Evolutionary conservation across 2,888 invertebrate species (phyloP).

Genomic region (Drosophila rellima): DNA sequence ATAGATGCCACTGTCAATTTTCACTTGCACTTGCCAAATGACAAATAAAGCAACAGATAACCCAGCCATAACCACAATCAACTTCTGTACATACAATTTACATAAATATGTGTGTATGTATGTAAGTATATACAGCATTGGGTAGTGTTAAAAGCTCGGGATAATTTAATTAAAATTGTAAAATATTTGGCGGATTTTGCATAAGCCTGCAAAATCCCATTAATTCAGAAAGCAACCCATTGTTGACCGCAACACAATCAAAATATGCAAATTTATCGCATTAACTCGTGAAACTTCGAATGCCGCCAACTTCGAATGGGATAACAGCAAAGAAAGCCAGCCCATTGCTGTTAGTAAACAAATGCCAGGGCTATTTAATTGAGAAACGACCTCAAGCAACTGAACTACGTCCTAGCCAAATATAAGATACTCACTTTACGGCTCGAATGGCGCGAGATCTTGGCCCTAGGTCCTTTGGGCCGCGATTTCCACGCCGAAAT

Average conservation of each 20-base stretch:
- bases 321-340: slow-evolving; percentile 53
- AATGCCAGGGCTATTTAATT: slow-evolving; percentile 72
- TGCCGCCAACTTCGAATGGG: slow-evolving; percentile 47
- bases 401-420: slow-evolving; percentile 10
- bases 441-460: slow-evolving; percentile 27
- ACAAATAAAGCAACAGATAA: slow-evolving; percentile 35
- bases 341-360: slow-evolving; percentile 61
- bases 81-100: slow-evolving; percentile 14
- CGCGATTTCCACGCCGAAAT: slow-evolving; percentile 25
- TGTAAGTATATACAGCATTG: slow-evolving; percentile 25
- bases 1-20: slow-evolving; percentile 43
- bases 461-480: slow-evolving; percentile 2
- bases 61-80: slow-evolving; percentile 10
- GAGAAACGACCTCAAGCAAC: slow-evolving; percentile 60
- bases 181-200: slow-evolving; percentile 82
- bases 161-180: slow-evolving; percentile 83
- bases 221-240: slow-evolving; percentile 83
- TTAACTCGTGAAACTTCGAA: slow-evolving; percentile 79
- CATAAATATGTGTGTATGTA: slow-evolving; percentile 14
- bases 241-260: slow-evolving; percentile 83
- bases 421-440: slow-evolving; percentile 17
- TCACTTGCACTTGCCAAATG: slow-evolving; percentile 25
- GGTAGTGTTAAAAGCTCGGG: slow-evolving; percentile 63
- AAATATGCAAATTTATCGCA: slow-evolving; percentile 84
- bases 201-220: slow-evolving; percentile 83